These are phyloP conservation scores for Xestia rhomboidea DNA, from an alignment of 2,888 invertebrate species.

Conservation along the genomic window DNA sequence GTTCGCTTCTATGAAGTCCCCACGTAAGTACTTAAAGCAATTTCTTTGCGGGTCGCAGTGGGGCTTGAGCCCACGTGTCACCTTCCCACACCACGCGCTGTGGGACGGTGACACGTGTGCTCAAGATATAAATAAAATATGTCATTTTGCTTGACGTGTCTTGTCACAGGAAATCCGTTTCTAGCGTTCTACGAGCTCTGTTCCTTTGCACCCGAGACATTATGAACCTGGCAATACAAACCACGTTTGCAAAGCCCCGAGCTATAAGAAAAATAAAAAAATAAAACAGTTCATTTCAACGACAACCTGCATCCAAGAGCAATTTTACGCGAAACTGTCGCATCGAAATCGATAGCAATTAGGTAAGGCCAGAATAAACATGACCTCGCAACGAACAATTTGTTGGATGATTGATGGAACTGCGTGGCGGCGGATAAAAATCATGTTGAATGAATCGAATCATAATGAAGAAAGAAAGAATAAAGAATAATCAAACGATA, in stretches of 20 bases:
- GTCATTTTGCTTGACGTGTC: slow-evolving; percentile 34
- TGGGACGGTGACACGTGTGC: too few relatives aligned
- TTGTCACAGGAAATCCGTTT: slow-evolving; percentile 35
- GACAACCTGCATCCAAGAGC: neutral
- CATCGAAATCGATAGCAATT: slow-evolving; percentile 13
- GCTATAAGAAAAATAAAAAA: slow-evolving; percentile 9
- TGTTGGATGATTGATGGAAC: neutral
- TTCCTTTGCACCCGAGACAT: slow-evolving; percentile 20
- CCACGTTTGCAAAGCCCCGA: neutral
- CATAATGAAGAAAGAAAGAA: too few relatives aligned
- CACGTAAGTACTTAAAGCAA: too few relatives aligned
- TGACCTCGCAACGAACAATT: neutral
- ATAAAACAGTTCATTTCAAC: neutral
- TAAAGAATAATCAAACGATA: too few relatives aligned
- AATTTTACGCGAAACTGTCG: slow-evolving; percentile 14
- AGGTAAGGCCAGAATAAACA: slow-evolving; percentile 13
- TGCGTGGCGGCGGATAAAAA: neutral
- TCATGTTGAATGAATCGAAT: neutral
- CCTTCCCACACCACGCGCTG: neutral
- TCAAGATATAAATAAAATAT: slow-evolving; percentile 28
- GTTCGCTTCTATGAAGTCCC: neutral
- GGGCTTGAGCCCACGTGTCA: neutral
- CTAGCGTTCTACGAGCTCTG: slow-evolving; percentile 11
- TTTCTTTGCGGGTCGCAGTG: neutral
- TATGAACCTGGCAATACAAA: slow-evolving; percentile 24